Percentiles rank a stretch among this genome's conserved stretches.
Evolutionary conservation across 2,888 invertebrate genomes (phyloP).

Genomic region (Capitulum mitella): DNA sequence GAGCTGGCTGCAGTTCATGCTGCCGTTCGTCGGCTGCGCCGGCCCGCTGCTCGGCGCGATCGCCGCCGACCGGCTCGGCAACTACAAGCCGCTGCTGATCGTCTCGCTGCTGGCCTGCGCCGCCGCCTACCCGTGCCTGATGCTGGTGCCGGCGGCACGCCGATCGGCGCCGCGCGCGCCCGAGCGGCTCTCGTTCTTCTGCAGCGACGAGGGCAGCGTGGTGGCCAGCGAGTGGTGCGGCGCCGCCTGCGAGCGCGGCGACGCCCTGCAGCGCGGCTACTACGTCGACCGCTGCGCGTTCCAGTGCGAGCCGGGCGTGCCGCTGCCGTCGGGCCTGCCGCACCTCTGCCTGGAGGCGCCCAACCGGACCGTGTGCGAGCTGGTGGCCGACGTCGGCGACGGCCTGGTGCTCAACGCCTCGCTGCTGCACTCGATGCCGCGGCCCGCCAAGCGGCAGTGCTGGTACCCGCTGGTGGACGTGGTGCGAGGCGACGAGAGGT

Average conservation of each 20-base stretch:
- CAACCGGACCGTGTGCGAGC: neutral
- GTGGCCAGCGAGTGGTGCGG: neutral
- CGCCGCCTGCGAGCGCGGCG: neutral
- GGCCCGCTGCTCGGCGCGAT: conserved; percentile 70
- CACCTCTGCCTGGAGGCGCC: neutral
- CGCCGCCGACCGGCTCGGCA: conserved; percentile 64
- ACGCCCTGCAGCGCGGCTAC: neutral
- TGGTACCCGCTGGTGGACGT: conserved; percentile 29
- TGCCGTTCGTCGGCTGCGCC: conserved; percentile 68
- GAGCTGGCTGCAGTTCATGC: conserved; percentile 66
- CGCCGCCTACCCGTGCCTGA: conserved; percentile 20
- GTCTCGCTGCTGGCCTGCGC: conserved; percentile 39
- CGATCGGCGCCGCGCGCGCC: neutral
- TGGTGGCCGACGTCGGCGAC: conserved; percentile 23
- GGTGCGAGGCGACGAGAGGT: neutral
- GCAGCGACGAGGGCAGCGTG: neutral
- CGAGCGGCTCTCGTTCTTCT: neutral
- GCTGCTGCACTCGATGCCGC: neutral
- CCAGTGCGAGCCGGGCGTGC: neutral
- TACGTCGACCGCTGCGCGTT: neutral
- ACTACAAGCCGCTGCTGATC: conserved; percentile 42
- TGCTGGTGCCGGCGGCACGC: neutral
- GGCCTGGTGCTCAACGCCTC: conserved; percentile 16
- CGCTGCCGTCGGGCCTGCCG: conserved; percentile 18
- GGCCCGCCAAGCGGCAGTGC: conserved; percentile 7